These are phyloP conservation scores for Noturus placidus DNA, from an alignment of 2,113 vertebrate species.

Conservation along the genomic window DNA sequence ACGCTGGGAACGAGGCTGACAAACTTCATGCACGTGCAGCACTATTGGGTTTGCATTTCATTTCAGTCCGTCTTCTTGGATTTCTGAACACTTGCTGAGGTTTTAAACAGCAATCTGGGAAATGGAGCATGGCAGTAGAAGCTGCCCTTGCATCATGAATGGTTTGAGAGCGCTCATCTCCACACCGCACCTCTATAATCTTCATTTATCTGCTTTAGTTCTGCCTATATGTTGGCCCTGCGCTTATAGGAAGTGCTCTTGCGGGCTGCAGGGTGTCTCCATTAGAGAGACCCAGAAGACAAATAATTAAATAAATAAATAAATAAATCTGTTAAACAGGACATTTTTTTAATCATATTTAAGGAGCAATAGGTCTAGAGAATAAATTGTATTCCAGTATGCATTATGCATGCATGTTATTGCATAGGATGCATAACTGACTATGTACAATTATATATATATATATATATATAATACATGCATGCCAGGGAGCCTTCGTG, in stretches of 20 bases:
- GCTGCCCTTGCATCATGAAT: not conserved
- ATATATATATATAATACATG: not conserved
- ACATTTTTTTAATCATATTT: not conserved
- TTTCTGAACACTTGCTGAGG: not conserved
- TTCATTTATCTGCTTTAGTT: slow-evolving; percentile 39
- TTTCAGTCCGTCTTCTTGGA: not conserved
- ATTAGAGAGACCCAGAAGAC: not conserved
- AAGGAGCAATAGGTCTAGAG: not conserved
- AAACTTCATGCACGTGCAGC: not conserved
- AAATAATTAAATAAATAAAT: not conserved
- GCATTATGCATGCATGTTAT: not conserved
- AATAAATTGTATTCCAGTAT: not conserved
- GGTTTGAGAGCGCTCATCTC: not conserved
- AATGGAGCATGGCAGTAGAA: not conserved
- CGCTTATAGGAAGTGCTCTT: slow-evolving; percentile 6
- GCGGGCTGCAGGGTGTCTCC: not conserved
- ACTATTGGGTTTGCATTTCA: not conserved
- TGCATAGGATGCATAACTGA: not conserved
- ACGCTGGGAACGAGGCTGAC: not conserved
- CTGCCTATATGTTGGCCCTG: slow-evolving; percentile 17
- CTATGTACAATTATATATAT: no score
- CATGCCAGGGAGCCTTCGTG: not conserved
- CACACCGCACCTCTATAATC: slow-evolving; percentile 47
- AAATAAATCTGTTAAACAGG: not conserved
- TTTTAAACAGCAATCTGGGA: not conserved